Base-by-base conservation (phyloP, 1,140 invertebrate genomes). In the Zaprionus lachaisei region DNA sequence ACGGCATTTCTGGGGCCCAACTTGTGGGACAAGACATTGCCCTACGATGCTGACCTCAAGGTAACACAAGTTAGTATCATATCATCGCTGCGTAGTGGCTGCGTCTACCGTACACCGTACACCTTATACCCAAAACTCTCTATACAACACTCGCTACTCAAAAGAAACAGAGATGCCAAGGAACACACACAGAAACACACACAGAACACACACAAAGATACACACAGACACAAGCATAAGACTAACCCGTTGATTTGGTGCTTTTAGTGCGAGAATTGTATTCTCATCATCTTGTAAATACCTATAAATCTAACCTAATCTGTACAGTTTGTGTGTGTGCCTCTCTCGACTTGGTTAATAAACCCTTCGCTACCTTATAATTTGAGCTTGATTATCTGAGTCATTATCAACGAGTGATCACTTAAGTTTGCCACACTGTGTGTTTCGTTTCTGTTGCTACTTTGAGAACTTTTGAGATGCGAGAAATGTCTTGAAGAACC, bases 1-100 rank as follows among this genome's bases (percentile, higher is more conserved):
- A 96, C 97, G 61, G 98, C 98, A 86, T 98, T 98, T 94, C 95
- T 99, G 69, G 98, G 98, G 54, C 98, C 98, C 54, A 98, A 97
- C 93, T 94, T 99, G 31, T 99, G 98, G 98, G 97, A 98, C 94
- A 98, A 98, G 94, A 97, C 97, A 76, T 93, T 96, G 82, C 96
- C 96, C 81, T 98, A 97, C 92, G 97, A 98, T 94, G 95, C 96
- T 93, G 97, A 98, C 95, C 97, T 99, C 94, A 98, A 98, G 95
- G 97, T 99, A 96, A 95, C 95, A 94, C 94, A 95, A 95, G 94
- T 94, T 94, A 94, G 94, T 94, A 94, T 93, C 90, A 90, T 92
- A 74, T 89, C 90, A 90, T 92, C 83, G 92, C 95, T 96, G 77
- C 75, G 85, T 90, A 90, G 85, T 90, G 85, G 86, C 86, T 90